These are phyloP conservation scores for Acleris holmiana DNA, from an alignment of 2,888 invertebrate genomes.

Conservation along the genomic window DNA sequence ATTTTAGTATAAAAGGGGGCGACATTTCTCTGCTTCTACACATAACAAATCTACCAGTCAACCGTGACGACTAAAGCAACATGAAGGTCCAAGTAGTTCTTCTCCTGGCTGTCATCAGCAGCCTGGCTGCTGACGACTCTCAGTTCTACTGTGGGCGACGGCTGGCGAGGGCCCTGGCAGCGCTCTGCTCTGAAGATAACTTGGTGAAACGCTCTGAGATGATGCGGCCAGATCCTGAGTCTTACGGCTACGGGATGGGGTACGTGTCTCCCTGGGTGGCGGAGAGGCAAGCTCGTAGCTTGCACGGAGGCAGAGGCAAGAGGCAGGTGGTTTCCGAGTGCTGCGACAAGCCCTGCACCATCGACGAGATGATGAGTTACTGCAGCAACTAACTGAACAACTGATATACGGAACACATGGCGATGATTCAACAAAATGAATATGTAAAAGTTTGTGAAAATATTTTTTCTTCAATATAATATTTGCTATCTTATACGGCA, in stretches of 20 bases:
- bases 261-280: conserved; percentile 7
- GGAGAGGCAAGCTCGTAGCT: neutral
- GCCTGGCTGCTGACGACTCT: conserved; percentile 11
- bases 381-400: neutral
- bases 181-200: conserved; percentile 11
- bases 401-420: neutral
- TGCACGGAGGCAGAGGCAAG: conserved; percentile 5
- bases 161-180: conserved; percentile 5
- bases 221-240: neutral
- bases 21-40: no score
- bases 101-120: neutral
- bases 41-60: no score
- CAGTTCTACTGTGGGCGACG: conserved; percentile 20
- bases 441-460: neutral
- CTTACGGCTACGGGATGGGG: neutral
- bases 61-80: neutral
- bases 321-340: conserved; percentile 20
- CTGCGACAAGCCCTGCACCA: conserved; percentile 19
- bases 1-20: neutral
- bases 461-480: neutral
- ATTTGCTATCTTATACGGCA: no score
- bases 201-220: conserved; percentile 1
- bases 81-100: conserved; percentile 14
- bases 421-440: no score
- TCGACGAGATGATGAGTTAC: conserved; percentile 14